phyloP scores from a whole-genome alignment of 2,113 vertebrate genomes.

The Nymphicus hollandicus region DNA sequence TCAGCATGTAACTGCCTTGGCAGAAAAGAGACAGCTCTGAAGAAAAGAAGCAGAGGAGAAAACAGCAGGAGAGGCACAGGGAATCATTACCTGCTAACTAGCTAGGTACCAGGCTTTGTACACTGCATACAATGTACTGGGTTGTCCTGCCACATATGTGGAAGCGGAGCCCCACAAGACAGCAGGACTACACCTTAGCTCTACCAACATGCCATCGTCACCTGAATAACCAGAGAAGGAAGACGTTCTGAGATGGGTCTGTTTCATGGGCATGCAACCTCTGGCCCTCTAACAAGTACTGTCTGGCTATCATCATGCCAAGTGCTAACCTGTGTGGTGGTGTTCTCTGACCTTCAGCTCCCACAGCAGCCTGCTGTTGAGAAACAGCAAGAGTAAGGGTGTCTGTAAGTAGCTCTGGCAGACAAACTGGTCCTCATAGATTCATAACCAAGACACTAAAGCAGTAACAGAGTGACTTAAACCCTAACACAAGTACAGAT shows the following conservation, averaged over 20 bases:
- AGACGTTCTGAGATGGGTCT: not conserved
- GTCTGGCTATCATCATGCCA: not conserved
- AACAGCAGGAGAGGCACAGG: not conserved
- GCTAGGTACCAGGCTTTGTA: not conserved
- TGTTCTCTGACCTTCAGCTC: not conserved
- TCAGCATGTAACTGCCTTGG: not conserved
- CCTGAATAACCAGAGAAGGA: not conserved
- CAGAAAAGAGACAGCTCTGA: not conserved
- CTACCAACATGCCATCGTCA: rapidly evolving
- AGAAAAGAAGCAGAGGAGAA: not conserved
- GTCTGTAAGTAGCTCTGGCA: not conserved
- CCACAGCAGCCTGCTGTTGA: not conserved
- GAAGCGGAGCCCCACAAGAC: not conserved
- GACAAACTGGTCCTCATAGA: not conserved
- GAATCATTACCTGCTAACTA: not conserved
- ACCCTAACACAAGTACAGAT: not conserved
- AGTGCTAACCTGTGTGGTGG: not conserved
- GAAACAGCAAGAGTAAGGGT: not conserved
- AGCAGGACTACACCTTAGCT: not conserved
- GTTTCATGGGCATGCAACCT: not conserved
- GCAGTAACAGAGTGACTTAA: not conserved
- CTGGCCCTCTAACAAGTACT: not conserved
- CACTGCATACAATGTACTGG: not conserved
- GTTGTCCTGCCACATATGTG: not conserved
- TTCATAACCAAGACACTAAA: not conserved